These are phyloP conservation scores for Paradisaea rubra DNA, from an alignment of 2,113 vertebrate genomes.

Conservation along the genomic window DNA sequence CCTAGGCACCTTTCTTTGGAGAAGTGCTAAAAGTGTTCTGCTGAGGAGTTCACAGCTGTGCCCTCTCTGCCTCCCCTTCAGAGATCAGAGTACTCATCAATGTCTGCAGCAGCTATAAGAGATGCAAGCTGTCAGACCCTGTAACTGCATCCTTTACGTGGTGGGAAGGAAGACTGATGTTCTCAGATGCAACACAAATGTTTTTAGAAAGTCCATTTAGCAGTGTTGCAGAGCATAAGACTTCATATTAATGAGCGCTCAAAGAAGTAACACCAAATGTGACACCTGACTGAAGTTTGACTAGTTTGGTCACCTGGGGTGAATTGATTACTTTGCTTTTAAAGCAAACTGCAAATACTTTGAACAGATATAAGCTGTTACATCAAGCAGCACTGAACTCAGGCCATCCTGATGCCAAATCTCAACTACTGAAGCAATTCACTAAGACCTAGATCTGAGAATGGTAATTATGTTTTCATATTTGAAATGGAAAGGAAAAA, in stretches of 20 bases:
- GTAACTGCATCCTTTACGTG: neutral
- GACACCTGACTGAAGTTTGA: neutral
- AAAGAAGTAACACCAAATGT: neutral
- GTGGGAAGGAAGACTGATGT: neutral
- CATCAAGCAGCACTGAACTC: neutral
- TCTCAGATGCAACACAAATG: neutral
- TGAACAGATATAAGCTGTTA: neutral
- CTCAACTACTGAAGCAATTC: neutral
- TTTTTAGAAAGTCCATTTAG: neutral
- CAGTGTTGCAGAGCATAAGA: neutral
- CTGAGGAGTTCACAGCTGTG: neutral
- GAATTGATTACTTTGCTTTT: neutral
- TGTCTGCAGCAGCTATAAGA: neutral
- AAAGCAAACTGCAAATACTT: neutral
- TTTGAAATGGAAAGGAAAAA: neutral
- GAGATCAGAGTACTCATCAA: neutral
- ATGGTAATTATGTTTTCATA: neutral
- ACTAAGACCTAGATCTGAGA: neutral
- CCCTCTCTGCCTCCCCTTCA: fast-evolving
- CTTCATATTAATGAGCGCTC: neutral
- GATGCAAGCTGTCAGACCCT: neutral
- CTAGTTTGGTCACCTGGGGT: neutral
- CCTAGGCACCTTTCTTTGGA: neutral
- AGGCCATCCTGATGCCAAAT: neutral
- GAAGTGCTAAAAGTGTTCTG: neutral